Conservation (phyloP, 2,888 invertebrate genomes). For the Ormyrus nitidulus region DNA sequence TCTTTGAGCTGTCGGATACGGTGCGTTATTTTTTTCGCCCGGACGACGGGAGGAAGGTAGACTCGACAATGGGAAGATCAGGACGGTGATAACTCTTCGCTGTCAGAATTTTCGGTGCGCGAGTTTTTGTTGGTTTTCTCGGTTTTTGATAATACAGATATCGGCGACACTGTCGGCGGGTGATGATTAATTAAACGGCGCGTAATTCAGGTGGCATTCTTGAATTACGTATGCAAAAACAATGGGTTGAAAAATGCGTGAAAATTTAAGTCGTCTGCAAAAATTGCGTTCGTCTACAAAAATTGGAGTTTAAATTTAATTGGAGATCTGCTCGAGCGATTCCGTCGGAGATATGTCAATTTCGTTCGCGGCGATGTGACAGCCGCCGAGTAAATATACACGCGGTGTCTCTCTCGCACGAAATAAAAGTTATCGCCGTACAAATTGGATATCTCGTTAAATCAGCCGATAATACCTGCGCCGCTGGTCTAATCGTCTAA, state of each 20-base stretch:
- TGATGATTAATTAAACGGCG: neutral
- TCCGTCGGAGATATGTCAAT: conserved; percentile 15
- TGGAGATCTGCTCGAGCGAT: neutral
- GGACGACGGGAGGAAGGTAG: too few relatives aligned
- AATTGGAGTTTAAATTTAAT: conserved; percentile 7
- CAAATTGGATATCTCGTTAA: conserved; percentile 44
- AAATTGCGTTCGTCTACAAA: neutral
- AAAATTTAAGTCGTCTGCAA: conserved; percentile 2
- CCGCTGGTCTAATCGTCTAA: conserved; percentile 22
- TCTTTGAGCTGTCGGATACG: conserved; percentile 11
- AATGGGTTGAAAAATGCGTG: neutral
- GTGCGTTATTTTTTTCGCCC: neutral
- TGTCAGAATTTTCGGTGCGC: too few relatives aligned
- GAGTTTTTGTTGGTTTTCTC: too few relatives aligned
- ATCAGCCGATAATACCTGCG: neutral
- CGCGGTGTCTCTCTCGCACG: neutral
- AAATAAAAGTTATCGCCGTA: conserved; percentile 26
- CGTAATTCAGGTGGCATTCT: neutral
- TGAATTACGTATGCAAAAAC: neutral
- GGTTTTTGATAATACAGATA: conserved; percentile 12
- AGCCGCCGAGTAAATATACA: conserved; percentile 3
- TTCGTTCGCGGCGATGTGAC: conserved; percentile 14
- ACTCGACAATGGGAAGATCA: too few relatives aligned
- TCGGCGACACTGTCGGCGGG: neutral
- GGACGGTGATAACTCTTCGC: too few relatives aligned